Evolutionary conservation across 2,797 vertebrate genomes (phyloP).

Genomic region (Acrossocheilus wenchowensis): DNA sequence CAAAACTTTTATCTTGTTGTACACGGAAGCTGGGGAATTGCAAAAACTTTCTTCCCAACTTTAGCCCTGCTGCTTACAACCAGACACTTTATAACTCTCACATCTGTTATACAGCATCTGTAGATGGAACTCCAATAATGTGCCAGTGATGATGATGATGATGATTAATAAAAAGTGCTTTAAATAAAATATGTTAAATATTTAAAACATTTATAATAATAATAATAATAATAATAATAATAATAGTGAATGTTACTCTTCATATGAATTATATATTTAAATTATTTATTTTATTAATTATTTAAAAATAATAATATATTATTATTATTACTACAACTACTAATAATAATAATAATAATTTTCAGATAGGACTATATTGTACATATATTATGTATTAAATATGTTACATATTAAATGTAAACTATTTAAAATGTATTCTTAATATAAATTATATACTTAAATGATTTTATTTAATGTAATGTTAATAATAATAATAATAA

Average conservation of each 20-base stretch:
- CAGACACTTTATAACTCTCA: neutral
- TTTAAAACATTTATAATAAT: neutral
- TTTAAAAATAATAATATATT: neutral
- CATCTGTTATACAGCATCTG: neutral
- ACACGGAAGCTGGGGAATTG: neutral
- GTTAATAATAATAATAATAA: neutral
- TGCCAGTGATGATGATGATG: neutral
- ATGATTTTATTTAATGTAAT: too few relatives aligned
- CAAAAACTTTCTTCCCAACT: constrained; percentile 3
- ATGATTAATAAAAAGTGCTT: neutral
- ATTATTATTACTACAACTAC: neutral
- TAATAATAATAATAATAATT: neutral
- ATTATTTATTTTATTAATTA: neutral
- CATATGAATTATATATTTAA: neutral
- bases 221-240: neutral
- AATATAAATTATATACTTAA: too few relatives aligned
- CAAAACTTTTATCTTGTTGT: neutral
- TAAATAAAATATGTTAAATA: too few relatives aligned
- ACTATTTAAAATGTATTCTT: too few relatives aligned
- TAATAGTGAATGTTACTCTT: neutral
- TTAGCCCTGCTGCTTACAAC: neutral
- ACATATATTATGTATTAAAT: neutral
- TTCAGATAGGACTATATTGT: neutral
- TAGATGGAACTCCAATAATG: neutral
- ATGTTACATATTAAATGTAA: neutral